These are phyloP conservation scores for Apis mellifera DNA, from an alignment of 1,140 invertebrate genomes.

Conservation along the genomic window DNA sequence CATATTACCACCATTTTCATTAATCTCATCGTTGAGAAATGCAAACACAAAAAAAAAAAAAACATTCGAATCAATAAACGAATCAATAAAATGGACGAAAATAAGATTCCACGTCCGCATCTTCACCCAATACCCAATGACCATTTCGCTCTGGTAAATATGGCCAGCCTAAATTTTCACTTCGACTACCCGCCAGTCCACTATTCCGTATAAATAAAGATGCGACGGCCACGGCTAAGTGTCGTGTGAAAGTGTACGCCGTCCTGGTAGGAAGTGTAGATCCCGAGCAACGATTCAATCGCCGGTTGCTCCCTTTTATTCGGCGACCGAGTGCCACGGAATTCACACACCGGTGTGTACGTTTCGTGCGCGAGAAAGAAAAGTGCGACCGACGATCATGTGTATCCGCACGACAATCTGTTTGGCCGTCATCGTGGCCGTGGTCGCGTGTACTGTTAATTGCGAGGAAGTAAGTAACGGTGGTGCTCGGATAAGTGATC, in stretches of 20 bases:
- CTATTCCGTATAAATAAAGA: slow-evolving; percentile 80
- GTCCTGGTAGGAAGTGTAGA: slow-evolving; percentile 62
- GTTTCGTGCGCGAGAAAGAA: slow-evolving; percentile 13
- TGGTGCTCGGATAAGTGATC: not conserved
- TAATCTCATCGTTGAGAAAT: too few relatives aligned
- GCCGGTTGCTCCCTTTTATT: slow-evolving; percentile 27
- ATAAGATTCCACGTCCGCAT: not conserved
- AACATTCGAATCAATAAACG: too few relatives aligned
- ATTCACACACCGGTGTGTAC: not conserved
- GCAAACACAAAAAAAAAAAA: too few relatives aligned
- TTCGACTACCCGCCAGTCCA: slow-evolving; percentile 72
- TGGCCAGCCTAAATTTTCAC: slow-evolving; percentile 77
- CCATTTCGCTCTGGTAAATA: slow-evolving; percentile 54
- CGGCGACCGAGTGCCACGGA: not conserved
- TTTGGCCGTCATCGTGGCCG: not conserved
- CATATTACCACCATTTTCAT: too few relatives aligned
- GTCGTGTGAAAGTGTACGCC: slow-evolving; percentile 79
- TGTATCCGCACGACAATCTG: slow-evolving; percentile 18
- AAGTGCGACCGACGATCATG: slow-evolving; percentile 46
- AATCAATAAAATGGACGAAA: not conserved
- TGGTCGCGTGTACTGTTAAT: slow-evolving; percentile 2
- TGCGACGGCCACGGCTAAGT: slow-evolving; percentile 69
- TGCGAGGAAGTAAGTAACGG: slow-evolving; percentile 50
- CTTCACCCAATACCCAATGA: not conserved
- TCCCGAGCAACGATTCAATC: slow-evolving; percentile 22